Evolutionary conservation across 92 coral and sea anemone species (phyloP), one percentile per base, ranked within the genome.

Genomic region (Siderastrea siderea): DNA sequence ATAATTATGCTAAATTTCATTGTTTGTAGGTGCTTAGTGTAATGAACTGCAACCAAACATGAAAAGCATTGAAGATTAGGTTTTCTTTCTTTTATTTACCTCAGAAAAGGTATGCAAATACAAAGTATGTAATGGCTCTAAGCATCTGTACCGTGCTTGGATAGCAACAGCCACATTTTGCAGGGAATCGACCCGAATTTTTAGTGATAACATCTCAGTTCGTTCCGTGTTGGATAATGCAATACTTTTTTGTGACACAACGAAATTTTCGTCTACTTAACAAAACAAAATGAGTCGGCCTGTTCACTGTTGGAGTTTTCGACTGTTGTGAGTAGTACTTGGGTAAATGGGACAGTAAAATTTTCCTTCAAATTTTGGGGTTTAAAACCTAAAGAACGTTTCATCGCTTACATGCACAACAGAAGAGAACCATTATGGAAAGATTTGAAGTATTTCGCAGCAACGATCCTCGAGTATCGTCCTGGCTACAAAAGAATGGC

Each of bases 31-130:
- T 71, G 62, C 58, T 83, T 47, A 55, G 48, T 63, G 62, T 84
- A 84, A 84, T 84, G 80, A 76, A 62, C 87, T 84, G 80, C 57
- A 43, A 74, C 87, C 80, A 84, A 84, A 60, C 26, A 61, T 52
- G 12, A 84, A 70, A 73, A 74, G 72, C 68, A 47, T 38, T 60
- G 12, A 84, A 47, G 64, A 74, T 62, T 74, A 74, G 49, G 71
- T 73, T 84, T 73, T 61, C 73, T 49, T 17, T 63, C 59, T 60
- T 49, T 61, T 60, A 48, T 74, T 84, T 43, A 61, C 47, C 38
- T 1, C 19, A 45, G 57, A 48, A 61, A 73, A 54, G 4, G 38
- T 48, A 71, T 72, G 87, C 80, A 83, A 82, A 70, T 82, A n/a
- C n/a, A n/a, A n/a, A n/a, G n/a, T 47, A 45, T 10, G 17, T 47